phyloP scores from a whole-genome alignment of 1,140 invertebrate species.

The Anadara kagoshimensis region DNA sequence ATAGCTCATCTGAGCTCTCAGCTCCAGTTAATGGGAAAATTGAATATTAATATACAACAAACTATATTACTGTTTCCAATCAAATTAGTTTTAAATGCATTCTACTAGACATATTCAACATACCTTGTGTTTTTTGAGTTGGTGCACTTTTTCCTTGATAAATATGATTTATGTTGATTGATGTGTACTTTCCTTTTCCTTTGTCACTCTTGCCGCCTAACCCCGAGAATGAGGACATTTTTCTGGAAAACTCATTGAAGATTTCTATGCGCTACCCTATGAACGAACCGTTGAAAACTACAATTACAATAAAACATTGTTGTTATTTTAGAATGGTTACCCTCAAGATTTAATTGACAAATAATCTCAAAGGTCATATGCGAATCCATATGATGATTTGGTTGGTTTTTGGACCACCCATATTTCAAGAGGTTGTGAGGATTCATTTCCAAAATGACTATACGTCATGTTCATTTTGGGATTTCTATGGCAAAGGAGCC shows the following conservation, averaged over 20 bases:
- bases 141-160: slow-evolving; percentile 85
- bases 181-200: slow-evolving; percentile 95
- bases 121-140: slow-evolving; percentile 75
- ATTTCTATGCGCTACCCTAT: slow-evolving; percentile 68
- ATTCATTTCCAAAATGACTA: neutral
- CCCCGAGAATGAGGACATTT: slow-evolving; percentile 91
- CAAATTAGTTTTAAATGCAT: too few relatives aligned
- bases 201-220: slow-evolving; percentile 90
- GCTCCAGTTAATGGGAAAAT: too few relatives aligned
- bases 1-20: too few relatives aligned
- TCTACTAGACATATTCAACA: slow-evolving; percentile 16
- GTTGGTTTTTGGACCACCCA: too few relatives aligned
- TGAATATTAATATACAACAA: too few relatives aligned
- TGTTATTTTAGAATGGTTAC: neutral
- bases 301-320: slow-evolving; percentile 18
- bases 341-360: neutral
- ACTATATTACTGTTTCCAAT: too few relatives aligned
- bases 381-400: neutral
- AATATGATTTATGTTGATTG: slow-evolving; percentile 97
- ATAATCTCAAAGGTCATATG: neutral
- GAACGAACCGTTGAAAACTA: slow-evolving; percentile 79
- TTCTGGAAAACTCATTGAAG: slow-evolving; percentile 86
- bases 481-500: too few relatives aligned
- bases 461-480: neutral
- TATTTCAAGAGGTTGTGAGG: neutral